Conservation (phyloP, 2,113 vertebrate species). For the Trematomus loennbergii region DNA sequence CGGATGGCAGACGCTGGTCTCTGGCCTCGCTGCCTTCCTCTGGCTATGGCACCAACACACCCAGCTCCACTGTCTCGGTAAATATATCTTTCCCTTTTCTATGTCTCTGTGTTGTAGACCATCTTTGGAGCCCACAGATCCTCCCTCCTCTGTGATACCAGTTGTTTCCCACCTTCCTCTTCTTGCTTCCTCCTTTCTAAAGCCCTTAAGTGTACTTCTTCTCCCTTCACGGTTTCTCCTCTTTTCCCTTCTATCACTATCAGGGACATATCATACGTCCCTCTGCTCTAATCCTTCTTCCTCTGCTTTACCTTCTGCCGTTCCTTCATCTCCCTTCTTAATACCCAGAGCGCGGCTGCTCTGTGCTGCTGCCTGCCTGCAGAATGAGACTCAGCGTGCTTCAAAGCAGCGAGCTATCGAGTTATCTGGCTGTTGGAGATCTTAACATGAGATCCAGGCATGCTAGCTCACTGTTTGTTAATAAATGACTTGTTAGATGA, state of each 20-base stretch:
- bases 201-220: constrained; percentile 4
- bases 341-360: background rate
- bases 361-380: background rate
- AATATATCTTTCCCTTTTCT: constrained; percentile 60
- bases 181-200: background rate
- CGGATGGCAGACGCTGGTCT: constrained; percentile 97
- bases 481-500: background rate
- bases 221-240: background rate
- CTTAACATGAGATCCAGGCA: background rate
- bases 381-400: constrained; percentile 17
- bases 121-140: background rate
- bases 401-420: constrained; percentile 11
- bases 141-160: background rate
- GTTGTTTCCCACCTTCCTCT: background rate
- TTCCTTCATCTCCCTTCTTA: background rate
- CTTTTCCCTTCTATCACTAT: background rate
- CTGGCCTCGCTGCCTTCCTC: constrained; percentile 96
- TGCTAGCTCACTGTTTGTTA: background rate
- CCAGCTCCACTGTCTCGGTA: constrained; percentile 98
- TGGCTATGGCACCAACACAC: constrained; percentile 98
- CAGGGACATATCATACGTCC: background rate
- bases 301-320: constrained; percentile 7
- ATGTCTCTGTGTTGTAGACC: constrained; percentile 7
- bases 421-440: background rate
- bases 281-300: constrained; percentile 13